Conservation (phyloP, 2,797 vertebrate genomes). For the Meriones psammophilus region DNA sequence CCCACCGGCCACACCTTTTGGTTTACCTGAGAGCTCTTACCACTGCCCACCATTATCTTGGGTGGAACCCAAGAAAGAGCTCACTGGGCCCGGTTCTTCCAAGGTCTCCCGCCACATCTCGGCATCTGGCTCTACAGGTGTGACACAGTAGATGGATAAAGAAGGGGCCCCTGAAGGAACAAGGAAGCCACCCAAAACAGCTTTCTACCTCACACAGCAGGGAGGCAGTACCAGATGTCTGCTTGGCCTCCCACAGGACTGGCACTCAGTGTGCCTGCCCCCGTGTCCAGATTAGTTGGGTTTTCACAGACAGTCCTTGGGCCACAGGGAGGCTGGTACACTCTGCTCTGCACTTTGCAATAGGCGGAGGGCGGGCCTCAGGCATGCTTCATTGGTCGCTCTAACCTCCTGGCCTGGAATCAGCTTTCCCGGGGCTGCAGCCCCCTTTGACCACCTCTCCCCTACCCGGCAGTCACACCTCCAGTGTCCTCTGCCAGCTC, state of each 20-base stretch:
- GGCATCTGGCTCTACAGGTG: neutral
- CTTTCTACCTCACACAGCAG: neutral
- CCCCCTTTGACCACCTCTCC: neutral
- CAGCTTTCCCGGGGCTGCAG: neutral
- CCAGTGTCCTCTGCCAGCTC: neutral
- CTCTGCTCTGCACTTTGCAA: neutral
- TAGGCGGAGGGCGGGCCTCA: no score
- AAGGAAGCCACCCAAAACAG: neutral
- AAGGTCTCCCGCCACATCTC: neutral
- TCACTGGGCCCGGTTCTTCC: neutral
- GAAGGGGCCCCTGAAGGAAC: neutral
- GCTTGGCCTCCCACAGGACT: neutral
- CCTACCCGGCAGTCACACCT: no score
- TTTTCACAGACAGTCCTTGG: slow-evolving; percentile 91
- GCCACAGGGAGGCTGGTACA: slow-evolving; percentile 50
- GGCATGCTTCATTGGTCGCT: neutral
- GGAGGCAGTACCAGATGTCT: neutral
- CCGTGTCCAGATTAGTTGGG: slow-evolving; percentile 92
- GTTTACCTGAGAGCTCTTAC: neutral
- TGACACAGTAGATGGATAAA: neutral
- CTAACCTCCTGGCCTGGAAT: neutral
- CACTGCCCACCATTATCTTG: fast-evolving
- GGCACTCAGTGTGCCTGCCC: slow-evolving; percentile 90
- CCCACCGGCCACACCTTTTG: neutral
- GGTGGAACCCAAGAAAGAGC: neutral